Base-by-base conservation (phyloP, 2,113 vertebrate genomes). In the Pangasianodon hypophthalmus region DNA sequence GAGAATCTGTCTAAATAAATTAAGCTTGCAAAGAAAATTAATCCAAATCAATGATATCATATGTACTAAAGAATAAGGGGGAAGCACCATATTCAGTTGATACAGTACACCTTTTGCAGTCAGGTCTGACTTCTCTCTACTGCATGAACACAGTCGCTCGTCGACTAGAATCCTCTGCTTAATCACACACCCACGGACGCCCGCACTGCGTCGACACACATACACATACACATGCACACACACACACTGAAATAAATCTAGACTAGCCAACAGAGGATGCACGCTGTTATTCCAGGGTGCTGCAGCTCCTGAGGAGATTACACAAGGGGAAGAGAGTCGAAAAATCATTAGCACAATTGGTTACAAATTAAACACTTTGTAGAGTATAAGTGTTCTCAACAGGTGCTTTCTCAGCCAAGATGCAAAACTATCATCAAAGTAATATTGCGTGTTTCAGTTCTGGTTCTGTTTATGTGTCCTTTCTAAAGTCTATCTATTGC, bases 151-250 rank as follows among this genome's bases (percentile, higher is more conserved):
- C 82, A 71, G 80, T 84, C n/a, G 52, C 44, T 91, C 69, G 50
- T 82, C 41, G 83, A 83, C 60, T 87, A 85, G 85, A 91, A 84
- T 87, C 71, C 87, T 85, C 77, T 82, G 48, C 91, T 91, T 86
- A 91, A 91, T 95, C 93, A 94, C 94, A 94, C 94, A 94, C 95
- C 95, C 94, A 95, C 95, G 93, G 86, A 92, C 93, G 93, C 92
- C 94, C 92, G 93, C 94, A 92, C 91, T 87, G 77, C 88, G 64
- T 50, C 18, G 58, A 41, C 84, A 9, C 71, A 80, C 85, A 69
- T 16, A 73, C 83, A 10, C 46, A 75, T 67, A 62, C 67, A 83
- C 85, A 81, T 75, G 91, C 87, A 91, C 88, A 93, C 93, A 91
- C 92, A 90, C 90, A 92, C 69, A 52, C 71, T 46, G 46, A 85